Percentiles rank a stretch among this genome's conserved stretches.
These are phyloP conservation scores for Casuarius casuarius DNA, from an alignment of 2,113 vertebrate genomes.

Conservation along the genomic window DNA sequence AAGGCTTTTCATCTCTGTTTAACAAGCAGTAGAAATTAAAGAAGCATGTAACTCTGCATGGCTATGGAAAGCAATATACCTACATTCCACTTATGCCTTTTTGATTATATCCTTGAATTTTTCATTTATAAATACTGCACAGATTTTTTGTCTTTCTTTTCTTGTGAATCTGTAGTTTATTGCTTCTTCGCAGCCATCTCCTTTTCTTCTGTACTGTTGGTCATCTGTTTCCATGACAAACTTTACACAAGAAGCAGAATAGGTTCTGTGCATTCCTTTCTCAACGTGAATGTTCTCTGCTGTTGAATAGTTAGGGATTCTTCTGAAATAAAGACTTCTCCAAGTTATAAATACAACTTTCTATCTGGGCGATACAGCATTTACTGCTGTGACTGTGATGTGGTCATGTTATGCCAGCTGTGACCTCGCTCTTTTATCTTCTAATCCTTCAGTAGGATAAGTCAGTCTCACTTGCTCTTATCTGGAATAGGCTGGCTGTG, in stretches of 20 bases:
- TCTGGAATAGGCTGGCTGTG: conserved; percentile 13
- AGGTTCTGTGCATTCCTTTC: background rate
- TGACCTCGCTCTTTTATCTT: background rate
- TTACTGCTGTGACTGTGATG: background rate
- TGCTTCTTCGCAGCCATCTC: background rate
- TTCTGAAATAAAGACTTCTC: background rate
- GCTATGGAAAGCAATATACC: background rate
- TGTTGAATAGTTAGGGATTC: background rate
- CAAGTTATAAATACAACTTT: background rate
- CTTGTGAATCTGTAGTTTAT: background rate
- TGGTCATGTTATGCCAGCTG: background rate
- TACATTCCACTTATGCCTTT: background rate
- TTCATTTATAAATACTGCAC: background rate
- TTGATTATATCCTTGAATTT: background rate
- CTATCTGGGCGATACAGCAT: background rate
- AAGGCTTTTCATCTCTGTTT: background rate
- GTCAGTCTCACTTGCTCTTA: background rate
- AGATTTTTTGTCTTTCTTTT: background rate
- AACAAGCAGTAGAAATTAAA: background rate
- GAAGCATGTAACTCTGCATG: background rate
- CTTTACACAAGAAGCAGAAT: background rate
- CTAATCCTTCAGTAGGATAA: background rate
- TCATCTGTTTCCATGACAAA: background rate
- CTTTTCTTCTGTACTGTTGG: background rate
- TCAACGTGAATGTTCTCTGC: fast-evolving